Percentiles rank a stretch among this genome's conserved stretches.
These are phyloP conservation scores for Hippocampus zosterae DNA, from an alignment of 2,113 vertebrate species.

Conservation along the genomic window DNA sequence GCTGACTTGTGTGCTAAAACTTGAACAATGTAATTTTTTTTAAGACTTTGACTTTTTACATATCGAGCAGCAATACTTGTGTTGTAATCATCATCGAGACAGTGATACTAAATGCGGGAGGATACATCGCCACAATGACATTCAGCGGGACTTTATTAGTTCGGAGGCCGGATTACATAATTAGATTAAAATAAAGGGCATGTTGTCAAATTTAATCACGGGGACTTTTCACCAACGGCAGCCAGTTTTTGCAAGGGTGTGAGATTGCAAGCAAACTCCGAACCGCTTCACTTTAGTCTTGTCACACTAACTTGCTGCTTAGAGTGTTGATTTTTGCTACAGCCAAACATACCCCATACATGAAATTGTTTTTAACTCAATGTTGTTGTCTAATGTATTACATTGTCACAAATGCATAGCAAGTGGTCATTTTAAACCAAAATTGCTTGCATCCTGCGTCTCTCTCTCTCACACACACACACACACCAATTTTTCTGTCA, in stretches of 20 bases:
- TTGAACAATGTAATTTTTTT: neutral
- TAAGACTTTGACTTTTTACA: neutral
- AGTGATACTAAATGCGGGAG: neutral
- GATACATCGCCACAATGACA: constrained; percentile 35
- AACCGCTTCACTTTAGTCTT: neutral
- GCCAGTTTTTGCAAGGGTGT: constrained; percentile 19
- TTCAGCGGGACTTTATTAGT: constrained; percentile 39
- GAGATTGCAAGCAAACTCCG: constrained; percentile 2
- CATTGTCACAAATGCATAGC: neutral
- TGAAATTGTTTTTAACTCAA: neutral
- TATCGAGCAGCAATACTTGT: neutral
- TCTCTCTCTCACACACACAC: too few species aligned
- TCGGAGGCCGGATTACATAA: constrained; percentile 51
- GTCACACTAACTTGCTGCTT: constrained; percentile 1
- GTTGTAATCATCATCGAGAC: neutral
- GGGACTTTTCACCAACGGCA: constrained; percentile 36
- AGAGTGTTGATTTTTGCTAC: neutral
- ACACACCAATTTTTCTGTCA: too few species aligned
- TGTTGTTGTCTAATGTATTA: neutral
- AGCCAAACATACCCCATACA: neutral
- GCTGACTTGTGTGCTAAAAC: neutral
- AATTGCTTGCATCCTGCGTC: neutral
- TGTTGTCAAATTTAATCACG: constrained; percentile 53
- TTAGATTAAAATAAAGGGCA: constrained; percentile 57
- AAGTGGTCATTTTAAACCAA: neutral